Conservation (phyloP, 1,140 invertebrate species). For the Meloidogyne hapla region DNA sequence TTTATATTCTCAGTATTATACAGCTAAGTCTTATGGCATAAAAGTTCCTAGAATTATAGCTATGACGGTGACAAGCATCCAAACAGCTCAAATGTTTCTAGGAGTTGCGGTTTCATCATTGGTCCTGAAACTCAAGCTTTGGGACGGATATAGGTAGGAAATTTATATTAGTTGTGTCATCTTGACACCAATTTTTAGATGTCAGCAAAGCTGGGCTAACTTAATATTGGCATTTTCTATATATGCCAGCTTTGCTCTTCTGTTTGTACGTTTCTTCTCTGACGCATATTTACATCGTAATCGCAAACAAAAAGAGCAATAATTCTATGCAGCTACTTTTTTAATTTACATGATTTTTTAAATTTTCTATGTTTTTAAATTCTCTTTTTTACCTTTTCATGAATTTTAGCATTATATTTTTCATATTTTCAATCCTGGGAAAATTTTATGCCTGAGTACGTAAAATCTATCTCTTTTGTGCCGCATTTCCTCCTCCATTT, state of each 20-base stretch:
- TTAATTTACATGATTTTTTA: neutral
- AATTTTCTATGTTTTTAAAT: too few relatives aligned
- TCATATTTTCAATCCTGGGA: neutral
- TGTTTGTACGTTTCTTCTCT: slow-evolving; percentile 67
- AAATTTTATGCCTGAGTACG: neutral
- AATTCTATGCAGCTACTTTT: neutral
- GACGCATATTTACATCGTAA: slow-evolving; percentile 58
- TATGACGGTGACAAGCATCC: slow-evolving; percentile 68
- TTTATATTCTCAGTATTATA: slow-evolving; percentile 70
- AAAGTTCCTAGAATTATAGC: too few relatives aligned
- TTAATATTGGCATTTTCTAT: slow-evolving; percentile 84
- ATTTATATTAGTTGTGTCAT: neutral
- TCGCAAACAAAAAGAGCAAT: slow-evolving; percentile 20
- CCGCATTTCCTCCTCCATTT: neutral
- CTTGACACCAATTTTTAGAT: slow-evolving; percentile 64
- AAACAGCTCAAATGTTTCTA: slow-evolving; percentile 72
- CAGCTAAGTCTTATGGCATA: too few relatives aligned
- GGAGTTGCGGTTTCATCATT: slow-evolving; percentile 49
- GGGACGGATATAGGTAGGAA: slow-evolving; percentile 25
- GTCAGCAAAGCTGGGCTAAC: slow-evolving; percentile 81
- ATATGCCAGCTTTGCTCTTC: slow-evolving; percentile 74
- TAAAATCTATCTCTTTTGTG: neutral
- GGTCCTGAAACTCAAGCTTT: slow-evolving; percentile 51
- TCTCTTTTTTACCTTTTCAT: too few relatives aligned
- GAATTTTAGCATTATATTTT: neutral